phyloP scores from a whole-genome alignment of 1,140 invertebrate genomes.

The Sitodiplosis mosellana region DNA sequence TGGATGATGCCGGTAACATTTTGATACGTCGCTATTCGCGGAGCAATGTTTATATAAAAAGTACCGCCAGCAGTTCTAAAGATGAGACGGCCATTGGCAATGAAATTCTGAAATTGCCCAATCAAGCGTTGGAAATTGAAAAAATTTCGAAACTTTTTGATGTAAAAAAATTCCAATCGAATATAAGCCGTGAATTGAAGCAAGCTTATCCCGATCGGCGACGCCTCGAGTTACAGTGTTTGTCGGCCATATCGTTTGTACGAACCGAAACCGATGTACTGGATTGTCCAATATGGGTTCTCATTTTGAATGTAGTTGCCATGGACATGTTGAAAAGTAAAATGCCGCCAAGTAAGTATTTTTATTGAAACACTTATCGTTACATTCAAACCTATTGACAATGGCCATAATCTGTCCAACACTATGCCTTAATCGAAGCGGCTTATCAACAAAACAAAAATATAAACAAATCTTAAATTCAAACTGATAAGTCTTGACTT shows the following conservation, averaged over 20 bases:
- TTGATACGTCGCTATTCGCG: constrained; percentile 81
- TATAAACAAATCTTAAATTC: too few species aligned
- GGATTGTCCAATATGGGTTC: constrained; percentile 57
- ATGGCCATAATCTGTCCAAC: too few species aligned
- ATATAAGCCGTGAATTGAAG: constrained; percentile 41
- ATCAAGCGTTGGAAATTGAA: constrained; percentile 67
- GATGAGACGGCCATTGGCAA: constrained; percentile 78
- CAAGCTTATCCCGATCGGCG: constrained; percentile 47
- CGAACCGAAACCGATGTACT: constrained; percentile 41
- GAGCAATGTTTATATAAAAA: constrained; percentile 76
- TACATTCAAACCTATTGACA: too few species aligned
- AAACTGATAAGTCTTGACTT: too few species aligned
- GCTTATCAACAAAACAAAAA: neutral
- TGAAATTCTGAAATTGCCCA: constrained; percentile 69
- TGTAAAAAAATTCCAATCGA: constrained; percentile 57
- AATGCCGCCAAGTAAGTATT: constrained; percentile 31
- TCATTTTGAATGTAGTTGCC: constrained; percentile 58
- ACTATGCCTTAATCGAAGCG: neutral
- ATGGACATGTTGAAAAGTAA: constrained; percentile 56
- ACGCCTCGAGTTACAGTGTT: constrained; percentile 46
- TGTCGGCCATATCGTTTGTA: constrained; percentile 47
- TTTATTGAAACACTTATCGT: too few species aligned
- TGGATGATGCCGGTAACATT: constrained; percentile 89
- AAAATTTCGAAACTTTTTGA: constrained; percentile 77
- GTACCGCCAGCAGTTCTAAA: constrained; percentile 47